Evolutionary conservation across 1,140 invertebrate genomes (phyloP).

Genomic region (Mactra quadrangularis): DNA sequence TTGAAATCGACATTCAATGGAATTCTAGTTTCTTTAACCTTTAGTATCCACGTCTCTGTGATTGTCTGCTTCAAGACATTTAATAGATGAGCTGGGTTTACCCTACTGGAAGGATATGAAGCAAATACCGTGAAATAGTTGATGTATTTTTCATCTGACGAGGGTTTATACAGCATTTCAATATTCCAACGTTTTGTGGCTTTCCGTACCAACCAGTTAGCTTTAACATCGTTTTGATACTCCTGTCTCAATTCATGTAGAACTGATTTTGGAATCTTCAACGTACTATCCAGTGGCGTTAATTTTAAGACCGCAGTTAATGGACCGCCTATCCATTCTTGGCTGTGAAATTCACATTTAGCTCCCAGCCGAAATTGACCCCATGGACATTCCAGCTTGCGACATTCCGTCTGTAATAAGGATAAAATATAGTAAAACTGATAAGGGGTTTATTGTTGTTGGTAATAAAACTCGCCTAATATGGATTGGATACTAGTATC

Average conservation of each 20-base stretch:
- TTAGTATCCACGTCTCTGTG: not conserved
- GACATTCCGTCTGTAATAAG: not conserved
- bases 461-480: no score
- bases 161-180: not conserved
- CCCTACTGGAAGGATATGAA: not conserved
- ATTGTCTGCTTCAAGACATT: not conserved
- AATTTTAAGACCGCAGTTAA: not conserved
- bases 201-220: not conserved
- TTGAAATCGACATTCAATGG: not conserved
- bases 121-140: not conserved
- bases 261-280: not conserved
- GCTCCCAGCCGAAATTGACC: not conserved
- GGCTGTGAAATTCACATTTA: not conserved
- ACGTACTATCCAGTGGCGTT: not conserved
- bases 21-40: not conserved
- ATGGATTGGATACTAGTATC: no score
- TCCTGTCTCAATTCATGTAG: not conserved
- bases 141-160: not conserved
- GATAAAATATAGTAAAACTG: no score
- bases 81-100: not conserved
- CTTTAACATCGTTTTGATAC: not conserved
- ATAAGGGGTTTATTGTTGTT: no score
- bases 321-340: slow-evolving; percentile 3
- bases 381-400: not conserved
- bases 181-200: not conserved